These are phyloP conservation scores for Drosophila funebris DNA, from an alignment of 1,140 invertebrate genomes.

Conservation along the genomic window DNA sequence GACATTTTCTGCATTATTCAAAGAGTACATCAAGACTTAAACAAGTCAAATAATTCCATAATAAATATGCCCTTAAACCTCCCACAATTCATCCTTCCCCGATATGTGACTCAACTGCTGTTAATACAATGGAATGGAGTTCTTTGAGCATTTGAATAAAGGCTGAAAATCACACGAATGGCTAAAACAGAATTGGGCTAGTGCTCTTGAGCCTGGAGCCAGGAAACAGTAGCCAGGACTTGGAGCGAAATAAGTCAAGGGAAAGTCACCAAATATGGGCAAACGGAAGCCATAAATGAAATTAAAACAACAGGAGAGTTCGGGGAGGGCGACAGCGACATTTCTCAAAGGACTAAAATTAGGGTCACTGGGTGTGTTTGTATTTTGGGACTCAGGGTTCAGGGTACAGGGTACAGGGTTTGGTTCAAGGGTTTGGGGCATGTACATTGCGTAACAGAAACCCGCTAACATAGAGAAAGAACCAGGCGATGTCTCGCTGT, in stretches of 20 bases:
- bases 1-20: background rate
- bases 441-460: slow-evolving; percentile 54
- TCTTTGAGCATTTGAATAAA: slow-evolving; percentile 45
- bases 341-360: slow-evolving; percentile 78
- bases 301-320: slow-evolving; percentile 74
- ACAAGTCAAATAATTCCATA: background rate
- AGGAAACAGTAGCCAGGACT: background rate
- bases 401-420: slow-evolving; percentile 10
- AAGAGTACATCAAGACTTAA: background rate
- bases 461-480: slow-evolving; percentile 60
- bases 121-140: slow-evolving; percentile 45
- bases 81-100: background rate
- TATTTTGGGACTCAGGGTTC: slow-evolving; percentile 56
- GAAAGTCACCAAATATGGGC: slow-evolving; percentile 59
- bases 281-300: slow-evolving; percentile 82
- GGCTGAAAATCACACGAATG: slow-evolving; percentile 47
- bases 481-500: slow-evolving; percentile 6
- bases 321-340: slow-evolving; percentile 41
- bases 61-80: background rate
- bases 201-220: background rate
- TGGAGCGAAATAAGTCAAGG: slow-evolving; percentile 29
- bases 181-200: slow-evolving; percentile 1
- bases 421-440: slow-evolving; percentile 14
- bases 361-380: slow-evolving; percentile 80
- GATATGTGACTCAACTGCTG: slow-evolving; percentile 17